Evolutionary conservation across 53 echinoderm and acorn worm species (phyloP).

Genomic region (Henricia sp.): DNA sequence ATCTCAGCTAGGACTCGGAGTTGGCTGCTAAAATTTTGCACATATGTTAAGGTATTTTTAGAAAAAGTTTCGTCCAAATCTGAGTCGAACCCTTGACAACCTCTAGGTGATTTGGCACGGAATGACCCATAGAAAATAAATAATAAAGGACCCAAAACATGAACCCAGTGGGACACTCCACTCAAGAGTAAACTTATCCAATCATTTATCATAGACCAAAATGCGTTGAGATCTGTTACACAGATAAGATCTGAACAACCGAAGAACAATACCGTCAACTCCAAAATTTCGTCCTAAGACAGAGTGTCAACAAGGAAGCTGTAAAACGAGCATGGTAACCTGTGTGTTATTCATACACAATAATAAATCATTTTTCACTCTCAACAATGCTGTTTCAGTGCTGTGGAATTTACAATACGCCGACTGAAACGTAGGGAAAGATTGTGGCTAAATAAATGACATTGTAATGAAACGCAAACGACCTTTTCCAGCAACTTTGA

Average conservation of each 20-base stretch:
- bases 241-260: neutral
- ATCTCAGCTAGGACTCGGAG: too few relatives aligned
- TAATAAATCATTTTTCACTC: constrained; percentile 14
- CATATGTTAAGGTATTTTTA: too few relatives aligned
- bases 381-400: constrained; percentile 11
- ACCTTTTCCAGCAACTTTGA: constrained; percentile 15
- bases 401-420: constrained; percentile 4
- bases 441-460: neutral
- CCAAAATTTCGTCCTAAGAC: neutral
- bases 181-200: neutral
- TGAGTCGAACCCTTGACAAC: too few relatives aligned
- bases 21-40: too few relatives aligned
- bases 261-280: neutral
- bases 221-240: neutral
- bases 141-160: neutral
- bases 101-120: too few relatives aligned
- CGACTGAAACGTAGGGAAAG: constrained; percentile 6
- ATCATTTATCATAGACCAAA: neutral
- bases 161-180: constrained; percentile 15
- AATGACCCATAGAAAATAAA: constrained; percentile 6
- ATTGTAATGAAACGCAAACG: constrained; percentile 1
- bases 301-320: neutral
- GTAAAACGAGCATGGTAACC: neutral
- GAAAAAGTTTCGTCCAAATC: too few relatives aligned
- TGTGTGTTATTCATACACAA: neutral